Percentiles rank a stretch among this genome's conserved stretches.
Evolutionary conservation across 2,888 invertebrate species (phyloP).

Genomic region (Drosophila planitibia): DNA sequence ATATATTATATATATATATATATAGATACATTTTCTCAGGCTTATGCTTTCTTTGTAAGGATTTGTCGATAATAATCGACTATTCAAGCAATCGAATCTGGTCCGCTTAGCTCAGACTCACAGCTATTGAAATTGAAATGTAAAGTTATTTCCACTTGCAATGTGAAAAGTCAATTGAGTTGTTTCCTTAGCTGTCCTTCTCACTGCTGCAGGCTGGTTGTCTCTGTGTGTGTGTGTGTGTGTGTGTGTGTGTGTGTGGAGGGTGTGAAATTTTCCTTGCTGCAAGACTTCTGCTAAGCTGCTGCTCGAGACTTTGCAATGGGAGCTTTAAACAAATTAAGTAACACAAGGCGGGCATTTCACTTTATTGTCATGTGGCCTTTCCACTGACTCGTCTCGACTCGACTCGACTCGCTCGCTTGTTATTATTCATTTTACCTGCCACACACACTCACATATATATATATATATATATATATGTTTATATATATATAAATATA

Average conservation of each 20-base stretch:
- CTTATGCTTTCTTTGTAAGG: not conserved
- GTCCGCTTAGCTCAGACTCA: not conserved
- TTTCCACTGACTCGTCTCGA: constrained; percentile 33
- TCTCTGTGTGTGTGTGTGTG: not conserved
- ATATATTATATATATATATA: no score
- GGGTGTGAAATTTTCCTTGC: no score
- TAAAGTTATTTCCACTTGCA: not conserved
- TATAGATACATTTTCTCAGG: not conserved
- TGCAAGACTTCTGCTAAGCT: no score
- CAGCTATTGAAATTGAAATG: constrained; percentile 1
- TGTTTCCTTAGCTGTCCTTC: not conserved
- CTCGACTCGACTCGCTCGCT: constrained; percentile 28
- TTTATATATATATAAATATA: constrained; percentile 16
- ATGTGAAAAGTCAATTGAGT: not conserved
- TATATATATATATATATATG: not conserved
- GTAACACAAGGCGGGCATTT: constrained; percentile 73
- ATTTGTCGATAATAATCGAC: not conserved
- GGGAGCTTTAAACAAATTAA: constrained; percentile 72
- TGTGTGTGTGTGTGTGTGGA: not conserved
- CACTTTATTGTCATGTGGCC: constrained; percentile 60
- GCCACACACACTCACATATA: constrained; percentile 26
- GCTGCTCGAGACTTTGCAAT: constrained; percentile 52
- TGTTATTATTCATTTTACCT: constrained; percentile 68
- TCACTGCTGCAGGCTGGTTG: not conserved
- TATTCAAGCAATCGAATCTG: not conserved